Evolutionary conservation across 2,113 vertebrate species (phyloP).

Genomic region (Phylloscopus trochiloides): DNA sequence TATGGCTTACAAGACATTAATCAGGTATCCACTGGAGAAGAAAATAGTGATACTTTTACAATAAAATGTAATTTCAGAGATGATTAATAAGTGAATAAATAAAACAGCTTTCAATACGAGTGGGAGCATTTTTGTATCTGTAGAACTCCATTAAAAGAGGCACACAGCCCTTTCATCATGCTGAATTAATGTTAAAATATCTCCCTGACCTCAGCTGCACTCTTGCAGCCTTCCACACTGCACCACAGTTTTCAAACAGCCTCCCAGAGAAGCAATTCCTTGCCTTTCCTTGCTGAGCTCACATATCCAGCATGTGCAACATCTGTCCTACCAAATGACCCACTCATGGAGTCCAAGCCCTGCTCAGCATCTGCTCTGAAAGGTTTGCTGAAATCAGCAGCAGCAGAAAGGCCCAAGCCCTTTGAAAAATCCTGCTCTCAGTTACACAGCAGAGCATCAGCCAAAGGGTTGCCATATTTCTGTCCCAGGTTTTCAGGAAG

Average conservation of each 20-base stretch:
- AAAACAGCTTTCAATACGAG: background rate
- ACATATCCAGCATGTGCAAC: background rate
- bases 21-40: background rate
- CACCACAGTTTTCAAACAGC: background rate
- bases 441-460: background rate
- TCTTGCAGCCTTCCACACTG: background rate
- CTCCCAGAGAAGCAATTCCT: background rate
- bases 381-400: background rate
- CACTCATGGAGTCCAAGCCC: background rate
- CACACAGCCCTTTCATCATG: background rate
- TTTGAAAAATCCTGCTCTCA: conserved; percentile 12
- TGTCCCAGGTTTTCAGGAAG: conserved; percentile 28
- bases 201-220: background rate
- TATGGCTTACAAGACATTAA: background rate
- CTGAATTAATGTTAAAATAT: background rate
- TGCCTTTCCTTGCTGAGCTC: background rate
- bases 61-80: conserved; percentile 31
- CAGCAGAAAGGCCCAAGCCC: background rate
- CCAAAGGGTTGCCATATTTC: conserved; percentile 8
- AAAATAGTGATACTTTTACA: conserved; percentile 33
- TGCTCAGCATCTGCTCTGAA: background rate
- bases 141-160: background rate
- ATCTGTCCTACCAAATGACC: background rate
- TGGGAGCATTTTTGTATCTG: background rate
- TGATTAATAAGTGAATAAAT: conserved; percentile 37